Conservation (phyloP, 2,797 vertebrate species). For the Hoplostethus mediterraneus region DNA sequence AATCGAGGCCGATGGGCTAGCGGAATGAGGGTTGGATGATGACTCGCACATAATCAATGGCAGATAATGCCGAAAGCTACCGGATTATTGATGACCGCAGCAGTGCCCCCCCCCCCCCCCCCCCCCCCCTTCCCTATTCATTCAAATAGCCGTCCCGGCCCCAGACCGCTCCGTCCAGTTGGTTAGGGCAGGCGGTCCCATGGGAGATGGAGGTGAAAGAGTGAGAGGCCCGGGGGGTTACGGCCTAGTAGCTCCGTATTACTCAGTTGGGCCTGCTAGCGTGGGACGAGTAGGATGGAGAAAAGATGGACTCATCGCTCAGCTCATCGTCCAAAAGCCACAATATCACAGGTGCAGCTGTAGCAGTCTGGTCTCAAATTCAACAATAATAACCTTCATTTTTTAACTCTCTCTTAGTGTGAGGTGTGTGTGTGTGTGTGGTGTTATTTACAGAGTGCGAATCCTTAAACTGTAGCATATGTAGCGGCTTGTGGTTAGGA, state of each 20-base stretch:
- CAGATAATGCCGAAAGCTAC: constrained; percentile 61
- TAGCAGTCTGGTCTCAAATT: too few relatives aligned
- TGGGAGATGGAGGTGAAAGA: constrained; percentile 61
- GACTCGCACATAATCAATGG: constrained; percentile 71
- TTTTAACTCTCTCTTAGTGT: not conserved
- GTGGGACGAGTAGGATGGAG: constrained; percentile 35
- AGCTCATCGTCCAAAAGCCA: constrained; percentile 53
- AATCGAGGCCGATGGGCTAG: constrained; percentile 52
- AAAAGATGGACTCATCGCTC: constrained; percentile 61
- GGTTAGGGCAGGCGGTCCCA: constrained; percentile 52
- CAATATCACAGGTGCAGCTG: constrained; percentile 61
- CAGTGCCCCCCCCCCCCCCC: constrained; percentile 33
- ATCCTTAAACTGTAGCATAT: constrained; percentile 16
- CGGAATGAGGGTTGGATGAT: constrained; percentile 58
- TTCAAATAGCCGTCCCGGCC: constrained; percentile 39
- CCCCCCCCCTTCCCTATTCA: constrained; percentile 45
- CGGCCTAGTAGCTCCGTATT: constrained; percentile 32
- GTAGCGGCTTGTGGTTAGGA: constrained; percentile 18
- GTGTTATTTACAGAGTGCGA: constrained; percentile 3
- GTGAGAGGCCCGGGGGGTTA: constrained; percentile 33
- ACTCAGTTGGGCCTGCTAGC: constrained; percentile 47
- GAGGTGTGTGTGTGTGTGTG: not conserved
- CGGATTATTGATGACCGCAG: constrained; percentile 69
- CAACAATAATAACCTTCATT: not conserved
- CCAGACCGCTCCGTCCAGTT: constrained; percentile 37